These are phyloP conservation scores for Eurosta solidaginis DNA, from an alignment of 1,140 invertebrate genomes.

Conservation along the genomic window DNA sequence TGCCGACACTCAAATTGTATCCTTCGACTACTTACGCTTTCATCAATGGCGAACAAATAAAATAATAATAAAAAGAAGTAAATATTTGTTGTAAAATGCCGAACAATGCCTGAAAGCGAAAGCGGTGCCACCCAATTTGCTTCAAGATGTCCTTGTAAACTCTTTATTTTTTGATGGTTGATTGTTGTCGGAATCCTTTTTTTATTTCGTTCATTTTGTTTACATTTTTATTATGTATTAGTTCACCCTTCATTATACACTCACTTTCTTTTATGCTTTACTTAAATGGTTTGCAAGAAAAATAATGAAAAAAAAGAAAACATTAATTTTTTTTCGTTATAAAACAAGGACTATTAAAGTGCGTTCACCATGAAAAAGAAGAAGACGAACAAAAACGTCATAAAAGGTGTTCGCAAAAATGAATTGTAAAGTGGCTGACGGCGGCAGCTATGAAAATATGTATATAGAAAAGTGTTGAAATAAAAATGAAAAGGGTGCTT, in stretches of 20 bases:
- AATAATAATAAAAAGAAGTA: neutral
- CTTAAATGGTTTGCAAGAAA: neutral
- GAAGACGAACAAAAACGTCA: neutral
- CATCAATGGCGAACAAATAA: too few relatives aligned
- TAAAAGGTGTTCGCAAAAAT: neutral
- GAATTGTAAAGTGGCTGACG: neutral
- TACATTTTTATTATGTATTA: neutral
- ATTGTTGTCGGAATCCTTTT: conserved; percentile 3
- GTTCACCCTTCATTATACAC: conserved; percentile 4
- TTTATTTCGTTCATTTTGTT: neutral
- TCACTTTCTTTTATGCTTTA: neutral
- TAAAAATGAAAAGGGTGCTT: neutral
- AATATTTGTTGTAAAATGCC: neutral
- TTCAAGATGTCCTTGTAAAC: conserved; percentile 18
- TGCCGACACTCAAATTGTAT: neutral
- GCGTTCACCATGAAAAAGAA: neutral
- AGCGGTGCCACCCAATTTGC: neutral
- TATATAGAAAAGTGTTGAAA: neutral
- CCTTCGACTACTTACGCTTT: conserved; percentile 16
- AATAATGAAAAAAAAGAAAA: neutral
- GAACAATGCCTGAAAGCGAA: conserved; percentile 20
- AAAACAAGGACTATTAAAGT: neutral
- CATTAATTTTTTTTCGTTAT: neutral
- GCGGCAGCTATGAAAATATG: neutral
- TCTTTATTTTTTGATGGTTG: conserved; percentile 6